phyloP scores from a whole-genome alignment of 2,888 invertebrate genomes.

The Rotaria sp. region DNA sequence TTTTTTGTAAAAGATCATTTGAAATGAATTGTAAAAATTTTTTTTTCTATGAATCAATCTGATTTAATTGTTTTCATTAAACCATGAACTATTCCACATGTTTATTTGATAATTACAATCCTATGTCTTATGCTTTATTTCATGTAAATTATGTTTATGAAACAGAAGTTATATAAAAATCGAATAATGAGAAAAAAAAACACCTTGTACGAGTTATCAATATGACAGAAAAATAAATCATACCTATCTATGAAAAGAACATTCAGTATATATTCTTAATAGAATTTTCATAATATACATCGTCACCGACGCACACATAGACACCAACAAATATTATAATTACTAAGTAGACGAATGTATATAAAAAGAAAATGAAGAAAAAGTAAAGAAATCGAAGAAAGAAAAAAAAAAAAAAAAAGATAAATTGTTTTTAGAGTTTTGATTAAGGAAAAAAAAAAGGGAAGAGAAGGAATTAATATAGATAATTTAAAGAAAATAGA shows the following conservation, averaged over 20 bases:
- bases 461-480: background rate
- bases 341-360: slow-evolving; percentile 19
- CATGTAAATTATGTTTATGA: too few species aligned
- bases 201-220: too few species aligned
- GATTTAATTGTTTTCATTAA: too few species aligned
- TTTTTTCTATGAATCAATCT: too few species aligned
- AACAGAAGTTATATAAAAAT: too few species aligned
- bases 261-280: slow-evolving; percentile 20
- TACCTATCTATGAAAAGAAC: background rate
- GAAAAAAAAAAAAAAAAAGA: background rate
- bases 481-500: background rate
- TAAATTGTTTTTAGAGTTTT: background rate
- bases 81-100: too few species aligned
- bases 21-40: too few species aligned
- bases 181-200: too few species aligned
- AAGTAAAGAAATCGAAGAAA: background rate
- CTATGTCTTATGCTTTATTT: too few species aligned
- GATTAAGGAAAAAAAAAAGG: background rate
- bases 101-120: too few species aligned
- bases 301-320: slow-evolving; percentile 22
- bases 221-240: background rate
- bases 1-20: too few species aligned
- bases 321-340: background rate
- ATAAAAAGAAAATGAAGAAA: background rate
- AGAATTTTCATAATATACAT: slow-evolving; percentile 7